Percentiles rank a stretch among this genome's conserved stretches.
Evolutionary conservation across 2,888 invertebrate species (phyloP).

Genomic region (Cotesia congregata): DNA sequence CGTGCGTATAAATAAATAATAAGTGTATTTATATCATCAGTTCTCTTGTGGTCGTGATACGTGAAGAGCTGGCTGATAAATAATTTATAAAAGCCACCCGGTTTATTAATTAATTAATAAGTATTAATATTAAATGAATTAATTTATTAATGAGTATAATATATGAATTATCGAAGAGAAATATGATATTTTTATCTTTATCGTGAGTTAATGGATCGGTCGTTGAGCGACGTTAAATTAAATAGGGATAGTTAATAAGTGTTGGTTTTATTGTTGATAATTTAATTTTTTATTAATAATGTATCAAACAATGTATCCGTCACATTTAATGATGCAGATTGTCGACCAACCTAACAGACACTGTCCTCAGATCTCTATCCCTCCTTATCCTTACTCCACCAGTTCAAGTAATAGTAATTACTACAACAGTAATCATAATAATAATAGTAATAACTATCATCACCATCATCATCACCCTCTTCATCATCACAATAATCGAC

Average conservation of each 20-base stretch:
- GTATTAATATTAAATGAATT: not conserved
- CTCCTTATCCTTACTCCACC: constrained; percentile 49
- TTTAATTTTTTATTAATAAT: constrained; percentile 55
- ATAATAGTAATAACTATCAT: constrained; percentile 49
- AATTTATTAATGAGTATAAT: not conserved
- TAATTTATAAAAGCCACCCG: not conserved
- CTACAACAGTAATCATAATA: constrained; percentile 40
- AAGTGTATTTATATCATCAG: not conserved
- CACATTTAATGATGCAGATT: constrained; percentile 66
- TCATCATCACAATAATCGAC: constrained; percentile 56
- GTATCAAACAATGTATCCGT: constrained; percentile 65
- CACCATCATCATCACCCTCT: constrained; percentile 56
- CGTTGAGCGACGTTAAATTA: not conserved
- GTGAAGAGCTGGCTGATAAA: not conserved
- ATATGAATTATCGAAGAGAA: not conserved
- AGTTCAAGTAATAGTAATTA: constrained; percentile 51
- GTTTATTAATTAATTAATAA: not conserved
- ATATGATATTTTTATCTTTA: not conserved
- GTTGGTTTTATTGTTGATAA: not conserved
- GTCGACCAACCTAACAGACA: constrained; percentile 63
- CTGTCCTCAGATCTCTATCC: constrained; percentile 56
- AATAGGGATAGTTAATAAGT: not conserved
- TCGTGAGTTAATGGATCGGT: not conserved
- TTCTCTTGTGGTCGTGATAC: not conserved
- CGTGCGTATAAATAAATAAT: not conserved